Evolutionary conservation across 2,888 invertebrate genomes (phyloP).

Genomic region (Nomada hirtipes): DNA sequence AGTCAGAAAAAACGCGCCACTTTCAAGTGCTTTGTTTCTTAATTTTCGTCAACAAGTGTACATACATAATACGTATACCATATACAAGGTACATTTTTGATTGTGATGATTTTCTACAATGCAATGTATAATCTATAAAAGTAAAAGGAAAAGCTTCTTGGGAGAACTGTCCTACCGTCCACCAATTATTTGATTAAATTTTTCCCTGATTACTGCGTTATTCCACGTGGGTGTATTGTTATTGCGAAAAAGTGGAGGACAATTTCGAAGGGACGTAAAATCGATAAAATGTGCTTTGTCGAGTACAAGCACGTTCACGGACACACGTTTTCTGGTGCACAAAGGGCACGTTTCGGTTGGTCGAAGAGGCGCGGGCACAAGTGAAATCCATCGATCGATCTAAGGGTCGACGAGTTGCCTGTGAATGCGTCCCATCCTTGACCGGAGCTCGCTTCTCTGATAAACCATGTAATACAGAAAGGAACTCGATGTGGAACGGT

Average conservation of each 20-base stretch:
- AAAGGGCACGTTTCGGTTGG: constrained; percentile 58
- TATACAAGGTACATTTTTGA: no score
- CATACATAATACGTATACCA: not conserved
- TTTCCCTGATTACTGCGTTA: constrained; percentile 5
- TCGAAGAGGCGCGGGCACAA: constrained; percentile 32
- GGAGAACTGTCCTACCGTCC: not conserved
- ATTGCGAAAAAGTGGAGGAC: constrained; percentile 34
- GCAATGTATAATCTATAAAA: not conserved
- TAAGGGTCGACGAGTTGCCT: constrained; percentile 39
- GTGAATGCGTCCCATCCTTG: constrained; percentile 60
- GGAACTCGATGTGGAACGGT: constrained; percentile 61
- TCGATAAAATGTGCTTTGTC: constrained; percentile 55
- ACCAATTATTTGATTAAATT: constrained; percentile 18
- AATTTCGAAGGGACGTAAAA: constrained; percentile 54
- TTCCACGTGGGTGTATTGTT: constrained; percentile 30
- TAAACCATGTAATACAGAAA: constrained; percentile 67
- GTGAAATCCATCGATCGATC: constrained; percentile 66
- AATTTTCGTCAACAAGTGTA: no score
- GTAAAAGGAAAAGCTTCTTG: not conserved
- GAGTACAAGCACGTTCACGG: constrained; percentile 23
- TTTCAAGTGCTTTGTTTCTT: no score
- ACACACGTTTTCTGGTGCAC: constrained; percentile 40
- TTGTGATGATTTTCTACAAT: not conserved
- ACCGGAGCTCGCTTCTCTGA: constrained; percentile 57
- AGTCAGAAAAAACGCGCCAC: no score